phyloP scores from a whole-genome alignment of 2,888 invertebrate genomes.

The Aleiodes testaceus region DNA sequence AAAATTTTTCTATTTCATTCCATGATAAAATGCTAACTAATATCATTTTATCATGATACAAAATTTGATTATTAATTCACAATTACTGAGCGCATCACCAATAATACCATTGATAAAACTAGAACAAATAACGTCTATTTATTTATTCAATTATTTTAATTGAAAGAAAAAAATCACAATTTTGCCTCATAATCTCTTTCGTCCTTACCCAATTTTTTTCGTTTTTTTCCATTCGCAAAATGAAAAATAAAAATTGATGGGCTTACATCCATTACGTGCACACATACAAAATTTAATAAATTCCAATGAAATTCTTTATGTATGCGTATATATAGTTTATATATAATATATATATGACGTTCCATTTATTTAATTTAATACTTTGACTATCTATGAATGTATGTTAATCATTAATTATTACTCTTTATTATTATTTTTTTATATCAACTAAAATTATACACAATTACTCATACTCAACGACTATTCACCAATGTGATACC shows the following conservation, averaged over 20 bases:
- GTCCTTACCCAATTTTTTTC: conserved; percentile 29
- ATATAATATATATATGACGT: conserved; percentile 32
- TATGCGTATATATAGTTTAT: conserved; percentile 16
- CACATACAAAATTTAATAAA: conserved; percentile 8
- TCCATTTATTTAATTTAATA: conserved; percentile 52
- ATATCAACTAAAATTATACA: conserved; percentile 65
- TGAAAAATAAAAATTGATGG: neutral
- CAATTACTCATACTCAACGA: conserved; percentile 60
- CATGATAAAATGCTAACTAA: neutral
- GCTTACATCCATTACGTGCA: conserved; percentile 37
- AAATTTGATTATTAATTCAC: conserved; percentile 38
- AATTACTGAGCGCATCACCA: conserved; percentile 45
- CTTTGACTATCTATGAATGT: conserved; percentile 63
- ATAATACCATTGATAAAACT: conserved; percentile 41
- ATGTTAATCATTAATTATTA: conserved; percentile 53
- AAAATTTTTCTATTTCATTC: neutral
- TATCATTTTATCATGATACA: neutral
- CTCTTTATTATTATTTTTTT: no score
- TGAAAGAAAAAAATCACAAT: conserved; percentile 63
- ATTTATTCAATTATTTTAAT: conserved; percentile 42
- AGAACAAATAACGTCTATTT: conserved; percentile 55
- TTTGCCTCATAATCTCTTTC: conserved; percentile 54
- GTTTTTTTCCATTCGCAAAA: conserved; percentile 7
- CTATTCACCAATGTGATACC: conserved; percentile 52
- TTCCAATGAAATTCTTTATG: neutral